Percentiles rank a stretch among this genome's conserved stretches.
These are phyloP conservation scores for Epizoanthus ramosus DNA, from an alignment of 92 coral and sea anemone genomes.

Conservation along the genomic window DNA sequence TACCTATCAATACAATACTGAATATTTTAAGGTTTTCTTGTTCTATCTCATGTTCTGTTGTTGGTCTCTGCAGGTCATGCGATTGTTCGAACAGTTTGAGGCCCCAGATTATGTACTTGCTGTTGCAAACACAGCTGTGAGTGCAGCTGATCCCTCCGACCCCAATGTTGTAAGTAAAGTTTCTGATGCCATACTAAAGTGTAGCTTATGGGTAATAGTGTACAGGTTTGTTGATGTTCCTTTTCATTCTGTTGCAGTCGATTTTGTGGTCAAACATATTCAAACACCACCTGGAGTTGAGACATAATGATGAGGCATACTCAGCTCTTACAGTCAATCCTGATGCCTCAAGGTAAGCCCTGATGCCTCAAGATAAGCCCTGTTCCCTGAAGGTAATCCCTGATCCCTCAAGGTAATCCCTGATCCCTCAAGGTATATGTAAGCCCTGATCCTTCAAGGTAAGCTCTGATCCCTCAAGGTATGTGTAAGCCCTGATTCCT, in stretches of 20 bases:
- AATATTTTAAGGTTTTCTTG: background rate
- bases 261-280: conserved; percentile 96
- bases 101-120: conserved; percentile 86
- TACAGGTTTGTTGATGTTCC: background rate
- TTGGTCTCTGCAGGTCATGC: conserved; percentile 71
- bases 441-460: too few species aligned
- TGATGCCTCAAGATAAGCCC: too few species aligned
- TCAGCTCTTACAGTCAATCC: conserved; percentile 93
- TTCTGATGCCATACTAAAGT: background rate
- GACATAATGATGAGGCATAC: conserved; percentile 90
- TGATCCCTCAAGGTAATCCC: too few species aligned
- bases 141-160: conserved; percentile 78
- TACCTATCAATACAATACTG: too few species aligned
- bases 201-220: background rate
- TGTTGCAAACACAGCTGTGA: conserved; percentile 85
- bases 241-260: conserved; percentile 64
- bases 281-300: conserved; percentile 93
- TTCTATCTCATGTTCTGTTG: background rate
- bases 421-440: too few species aligned
- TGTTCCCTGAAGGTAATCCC: too few species aligned
- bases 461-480: too few species aligned
- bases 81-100: conserved; percentile 96
- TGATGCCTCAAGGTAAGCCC: conserved; percentile 51
- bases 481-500: too few species aligned
- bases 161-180: conserved; percentile 78